These are phyloP conservation scores for Drosophila parvula DNA, from an alignment of 1,140 invertebrate genomes.

Conservation along the genomic window DNA sequence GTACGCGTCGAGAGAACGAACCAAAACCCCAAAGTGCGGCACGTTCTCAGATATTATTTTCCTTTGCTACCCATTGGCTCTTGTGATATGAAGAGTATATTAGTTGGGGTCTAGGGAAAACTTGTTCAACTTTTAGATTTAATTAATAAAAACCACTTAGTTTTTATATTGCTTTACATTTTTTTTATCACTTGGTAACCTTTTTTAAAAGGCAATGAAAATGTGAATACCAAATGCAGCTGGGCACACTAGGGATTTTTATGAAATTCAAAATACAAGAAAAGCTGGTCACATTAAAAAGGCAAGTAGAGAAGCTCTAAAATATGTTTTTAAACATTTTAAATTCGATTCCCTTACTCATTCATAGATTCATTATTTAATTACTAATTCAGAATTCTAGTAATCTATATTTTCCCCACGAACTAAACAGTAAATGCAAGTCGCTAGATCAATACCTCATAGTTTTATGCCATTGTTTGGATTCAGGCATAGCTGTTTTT, in stretches of 20 bases:
- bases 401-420: neutral
- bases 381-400: neutral
- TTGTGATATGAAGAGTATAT: conserved; percentile 1
- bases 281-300: neutral
- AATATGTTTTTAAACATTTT: neutral
- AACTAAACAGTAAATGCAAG: neutral
- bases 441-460: neutral
- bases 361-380: neutral
- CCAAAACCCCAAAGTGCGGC: conserved; percentile 27
- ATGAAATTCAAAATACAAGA: neutral
- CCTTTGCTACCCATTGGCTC: neutral
- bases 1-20: conserved; percentile 32
- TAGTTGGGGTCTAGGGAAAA: neutral
- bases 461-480: conserved; percentile 30
- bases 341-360: neutral
- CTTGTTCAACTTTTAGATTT: neutral
- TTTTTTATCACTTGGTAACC: too few relatives aligned
- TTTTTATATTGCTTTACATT: too few relatives aligned
- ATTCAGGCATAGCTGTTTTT: conserved; percentile 23
- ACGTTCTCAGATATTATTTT: conserved; percentile 45
- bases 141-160: neutral
- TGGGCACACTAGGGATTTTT: neutral
- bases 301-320: too few relatives aligned
- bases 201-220: neutral
- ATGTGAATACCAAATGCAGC: neutral